phyloP scores from a whole-genome alignment of 2,797 vertebrate genomes.

The Typhlichthys eigenmanni region DNA sequence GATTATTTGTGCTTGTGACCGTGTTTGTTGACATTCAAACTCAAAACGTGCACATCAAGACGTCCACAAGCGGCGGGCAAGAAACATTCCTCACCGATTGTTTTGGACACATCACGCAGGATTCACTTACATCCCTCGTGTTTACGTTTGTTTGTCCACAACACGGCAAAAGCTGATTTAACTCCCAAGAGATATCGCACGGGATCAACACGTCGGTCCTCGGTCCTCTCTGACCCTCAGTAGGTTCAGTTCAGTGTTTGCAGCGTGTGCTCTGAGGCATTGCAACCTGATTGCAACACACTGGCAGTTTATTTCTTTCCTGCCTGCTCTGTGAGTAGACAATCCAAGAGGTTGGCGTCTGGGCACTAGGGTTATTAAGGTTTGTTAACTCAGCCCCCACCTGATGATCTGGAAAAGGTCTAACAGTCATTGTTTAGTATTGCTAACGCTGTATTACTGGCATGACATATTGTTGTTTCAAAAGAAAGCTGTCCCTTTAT shows the following conservation, averaged over 20 bases:
- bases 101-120: conserved; percentile 37
- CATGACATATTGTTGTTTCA: too few relatives aligned
- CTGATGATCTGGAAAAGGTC: conserved; percentile 68
- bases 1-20: conserved; percentile 10
- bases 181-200: conserved; percentile 56
- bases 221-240: conserved; percentile 55
- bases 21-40: conserved; percentile 41
- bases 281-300: conserved; percentile 25
- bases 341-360: conserved; percentile 20
- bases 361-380: conserved; percentile 54
- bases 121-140: conserved; percentile 64
- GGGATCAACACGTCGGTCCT: conserved; percentile 62
- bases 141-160: conserved; percentile 71
- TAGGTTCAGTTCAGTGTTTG: conserved; percentile 50
- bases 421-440: conserved; percentile 44
- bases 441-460: background rate
- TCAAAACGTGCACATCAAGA: conserved; percentile 47
- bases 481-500: too few relatives aligned
- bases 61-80: conserved; percentile 36
- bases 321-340: conserved; percentile 53
- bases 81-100: conserved; percentile 35
- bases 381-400: conserved; percentile 70
- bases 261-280: conserved; percentile 47
- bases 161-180: conserved; percentile 50
- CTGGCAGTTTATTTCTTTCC: conserved; percentile 54